Evolutionary conservation across 2,113 vertebrate species (phyloP), one percentile per base, ranked within the genome.

Genomic region (Zosterops japonicus): DNA sequence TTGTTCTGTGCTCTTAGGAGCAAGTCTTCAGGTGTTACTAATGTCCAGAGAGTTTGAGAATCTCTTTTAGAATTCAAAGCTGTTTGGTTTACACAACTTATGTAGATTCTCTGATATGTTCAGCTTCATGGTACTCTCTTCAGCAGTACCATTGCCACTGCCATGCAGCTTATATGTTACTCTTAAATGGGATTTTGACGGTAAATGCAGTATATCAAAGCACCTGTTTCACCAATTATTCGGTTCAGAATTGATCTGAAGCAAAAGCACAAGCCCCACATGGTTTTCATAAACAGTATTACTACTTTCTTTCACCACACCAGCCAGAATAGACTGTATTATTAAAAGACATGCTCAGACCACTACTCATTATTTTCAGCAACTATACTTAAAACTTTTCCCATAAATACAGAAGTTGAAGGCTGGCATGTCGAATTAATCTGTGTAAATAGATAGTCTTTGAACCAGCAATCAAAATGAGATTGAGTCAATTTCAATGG

Each of bases 281-380:
- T 60, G 70, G 14, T 87, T 91, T 90, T 83, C 19, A 19, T 74
- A 49, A 85, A 70, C 24, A 39, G 20, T 57, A 20, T 83, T 57
- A 39, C 17, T 67, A 9, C 36, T 72, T 44, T 67, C 33, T 83
- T 74, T 42, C 7, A 67, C 82, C 27, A 15, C 55, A 74, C 52
- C 57, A 95, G 41, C 50, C 75, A 47, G 63, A 76, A 67, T 23
- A 68, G 59, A 35, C 42, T 59, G 24, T 70, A 23, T 84, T 85
- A 56, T 90, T 92, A 68, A 52, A 90, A 88, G 68, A 36, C 24
- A 2, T 67, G 27, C 31, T 85, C n/a, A 70, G 87, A 90, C 74
- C 83, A 67, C 85, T 93, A 67, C 33, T 71, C 67, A 67, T 74
- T 88, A 90, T 87, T 93, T 95, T 93, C 76, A 60, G 56, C 76